Evolutionary conservation across 2,113 vertebrate species (phyloP).

Genomic region (Grammomys dolichurus): DNA sequence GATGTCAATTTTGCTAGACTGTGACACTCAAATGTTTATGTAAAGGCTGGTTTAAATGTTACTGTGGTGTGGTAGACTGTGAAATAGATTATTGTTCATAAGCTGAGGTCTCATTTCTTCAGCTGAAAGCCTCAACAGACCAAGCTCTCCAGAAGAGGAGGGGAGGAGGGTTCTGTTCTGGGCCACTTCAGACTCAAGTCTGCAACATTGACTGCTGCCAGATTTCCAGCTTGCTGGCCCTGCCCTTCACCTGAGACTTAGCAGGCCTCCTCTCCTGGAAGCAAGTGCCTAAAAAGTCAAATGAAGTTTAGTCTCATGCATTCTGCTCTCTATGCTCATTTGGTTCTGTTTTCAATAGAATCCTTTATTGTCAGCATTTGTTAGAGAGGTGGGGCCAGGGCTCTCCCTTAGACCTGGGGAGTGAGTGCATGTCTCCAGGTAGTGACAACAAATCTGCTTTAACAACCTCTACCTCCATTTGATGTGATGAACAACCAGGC

Average conservation of each 20-base stretch:
- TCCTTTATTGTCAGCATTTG: neutral
- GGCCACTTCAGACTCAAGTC: neutral
- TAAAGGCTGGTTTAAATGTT: neutral
- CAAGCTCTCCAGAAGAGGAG: neutral
- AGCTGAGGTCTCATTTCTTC: neutral
- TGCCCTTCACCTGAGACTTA: neutral
- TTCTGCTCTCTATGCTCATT: neutral
- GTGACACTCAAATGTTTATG: neutral
- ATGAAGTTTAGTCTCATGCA: neutral
- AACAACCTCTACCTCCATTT: neutral
- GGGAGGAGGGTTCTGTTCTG: neutral
- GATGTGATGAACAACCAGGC: neutral
- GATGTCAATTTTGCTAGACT: neutral
- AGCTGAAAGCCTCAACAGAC: neutral
- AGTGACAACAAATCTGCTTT: neutral
- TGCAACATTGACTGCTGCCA: rapidly evolving
- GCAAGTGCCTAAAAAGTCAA: neutral
- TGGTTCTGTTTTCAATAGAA: neutral
- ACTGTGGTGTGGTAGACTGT: neutral
- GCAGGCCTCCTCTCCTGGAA: neutral
- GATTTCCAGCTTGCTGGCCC: neutral
- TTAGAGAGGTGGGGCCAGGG: neutral
- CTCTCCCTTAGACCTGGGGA: neutral
- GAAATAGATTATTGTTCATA: neutral
- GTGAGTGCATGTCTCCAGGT: neutral